Base-by-base conservation (phyloP, 2,888 invertebrate species). In the Cacoxenus indagator region DNA sequence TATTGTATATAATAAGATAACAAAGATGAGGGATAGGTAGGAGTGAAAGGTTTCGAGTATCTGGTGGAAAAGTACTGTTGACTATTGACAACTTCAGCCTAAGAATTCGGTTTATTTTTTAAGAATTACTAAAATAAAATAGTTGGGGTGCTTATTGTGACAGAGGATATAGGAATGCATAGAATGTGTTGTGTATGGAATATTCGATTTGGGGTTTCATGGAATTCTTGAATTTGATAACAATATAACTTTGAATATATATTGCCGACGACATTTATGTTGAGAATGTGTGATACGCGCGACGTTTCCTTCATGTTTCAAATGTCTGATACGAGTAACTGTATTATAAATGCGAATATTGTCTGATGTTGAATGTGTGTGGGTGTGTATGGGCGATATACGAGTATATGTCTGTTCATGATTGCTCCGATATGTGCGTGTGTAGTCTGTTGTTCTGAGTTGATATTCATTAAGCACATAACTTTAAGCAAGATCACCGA, bases 211-310 rank as follows among this genome's bases (percentile, higher is more conserved):
- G 61, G 64, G 55, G 17, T 51, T 51, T 37, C 61, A 4, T n/a
- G n/a, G n/a, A n/a, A n/a, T n/a, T n/a, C n/a, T n/a, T n/a, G 0
- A 5, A 37, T 2, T 37, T 37, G 2, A 37, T 11, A 37, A 37
- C 37, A 37, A 37, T 37, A 37, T 37, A 37, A 11, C 37, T 37
- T 8, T 14, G 37, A 14, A 65, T 69, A 70, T 70, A 65, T 76
- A 80, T 82, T 78, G 85, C 84, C 86, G 87, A 86, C 81, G 87
- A 85, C 87, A 87, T 87, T 86, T 81, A 78, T 86, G 86, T 84
- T 84, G 83, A 84, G 82, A 75, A 83, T 81, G 80, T 76, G 81
- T 83, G 85, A 83, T 81, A 81, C 78, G 75, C 73, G 70, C 57
- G 69, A 62, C 62, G 65, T 68, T 80, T 69, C 45, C 67, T 54